These are phyloP conservation scores for Cyrtonyx montezumae DNA, from an alignment of 2,113 vertebrate genomes.

Conservation along the genomic window DNA sequence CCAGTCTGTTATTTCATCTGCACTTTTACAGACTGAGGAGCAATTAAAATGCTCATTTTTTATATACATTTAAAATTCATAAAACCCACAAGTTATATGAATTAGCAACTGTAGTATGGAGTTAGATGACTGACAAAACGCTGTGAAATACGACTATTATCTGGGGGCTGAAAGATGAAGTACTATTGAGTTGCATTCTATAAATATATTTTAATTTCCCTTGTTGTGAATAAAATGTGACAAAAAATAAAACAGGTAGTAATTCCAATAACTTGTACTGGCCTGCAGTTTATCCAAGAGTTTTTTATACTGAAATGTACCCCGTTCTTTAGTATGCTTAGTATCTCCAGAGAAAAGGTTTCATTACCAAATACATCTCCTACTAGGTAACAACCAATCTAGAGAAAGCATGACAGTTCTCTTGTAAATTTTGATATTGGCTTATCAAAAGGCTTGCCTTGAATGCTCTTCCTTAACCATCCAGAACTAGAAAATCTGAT, in stretches of 20 bases:
- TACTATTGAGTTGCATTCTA: background rate
- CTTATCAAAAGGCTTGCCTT: background rate
- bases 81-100: background rate
- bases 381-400: background rate
- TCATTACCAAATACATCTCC: background rate
- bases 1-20: background rate
- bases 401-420: background rate
- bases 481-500: background rate
- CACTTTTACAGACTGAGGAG: background rate
- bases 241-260: background rate
- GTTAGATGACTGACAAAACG: conserved; percentile 12
- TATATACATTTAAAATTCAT: background rate
- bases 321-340: background rate
- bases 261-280: background rate
- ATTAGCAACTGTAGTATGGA: background rate
- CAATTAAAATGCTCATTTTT: background rate
- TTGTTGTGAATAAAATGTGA: background rate
- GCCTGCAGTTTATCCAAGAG: background rate
- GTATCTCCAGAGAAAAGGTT: background rate
- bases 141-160: background rate
- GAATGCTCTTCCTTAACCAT: background rate
- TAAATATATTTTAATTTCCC: background rate
- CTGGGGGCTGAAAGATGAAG: background rate
- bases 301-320: background rate
- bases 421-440: background rate